Evolutionary conservation across 2,888 invertebrate species (phyloP), one percentile per base, ranked within the genome.

Genomic region (Pollenia labialis): DNA sequence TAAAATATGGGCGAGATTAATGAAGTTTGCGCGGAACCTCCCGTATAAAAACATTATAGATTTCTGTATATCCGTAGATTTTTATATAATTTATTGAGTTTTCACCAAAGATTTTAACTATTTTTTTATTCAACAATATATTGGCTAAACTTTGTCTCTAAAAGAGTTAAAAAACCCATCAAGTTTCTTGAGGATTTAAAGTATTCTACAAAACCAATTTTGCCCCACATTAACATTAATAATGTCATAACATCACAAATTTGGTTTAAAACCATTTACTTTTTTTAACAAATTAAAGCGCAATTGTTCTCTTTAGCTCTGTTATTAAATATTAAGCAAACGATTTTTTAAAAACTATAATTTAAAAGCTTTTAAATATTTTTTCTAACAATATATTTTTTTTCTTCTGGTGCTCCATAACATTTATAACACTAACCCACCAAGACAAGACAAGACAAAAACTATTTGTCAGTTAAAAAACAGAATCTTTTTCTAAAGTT

Each of bases 251-350:
- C 12, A 16, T 2, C 1, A 16, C 8, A 4, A 44, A 71, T 32
- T 16, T 50, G 68, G 1, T 32, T 56, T 0, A 32, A 69, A 69
- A n/a, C n/a, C 52, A 52, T 79, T 80, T 46, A 80, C 71, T 80
- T 40, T 8, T 18, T 54, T 11, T 11, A 56, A 64, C 48, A 74
- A 81, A 81, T 56, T 66, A 40, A 52, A 66, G 2, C 12, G 48
- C 81, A 81, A 72, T 81, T 72, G 64, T 42, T 42, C 11, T 64
- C 48, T 71, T 48, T 23, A 42, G 64, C 62, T 46, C 71, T 62
- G 18, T 77, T 77, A 77, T 83, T 83, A 83, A 83, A 64, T 71
- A 77, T 77, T 76, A 64, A 64, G 83, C 62, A 83, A 83, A 83
- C 46, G 42, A 48, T 14, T 62, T 46, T 52, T 10, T 48, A 83